phyloP scores from a whole-genome alignment of 2,888 invertebrate species.

The Eupithecia subumbrata region DNA sequence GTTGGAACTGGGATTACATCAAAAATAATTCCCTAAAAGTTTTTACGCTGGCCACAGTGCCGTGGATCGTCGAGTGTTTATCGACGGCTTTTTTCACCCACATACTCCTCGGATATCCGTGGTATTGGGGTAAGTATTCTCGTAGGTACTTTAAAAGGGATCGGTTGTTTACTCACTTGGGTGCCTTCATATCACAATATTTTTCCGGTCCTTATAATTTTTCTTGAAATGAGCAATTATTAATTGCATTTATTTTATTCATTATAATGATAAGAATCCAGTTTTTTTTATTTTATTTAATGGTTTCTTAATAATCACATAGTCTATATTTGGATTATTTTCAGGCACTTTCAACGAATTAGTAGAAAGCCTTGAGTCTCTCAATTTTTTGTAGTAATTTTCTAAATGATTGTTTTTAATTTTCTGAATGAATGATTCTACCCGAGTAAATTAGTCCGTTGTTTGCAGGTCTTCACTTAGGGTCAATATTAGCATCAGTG shows the following conservation, averaged over 20 bases:
- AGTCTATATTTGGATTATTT: neutral
- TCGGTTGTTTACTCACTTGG: neutral
- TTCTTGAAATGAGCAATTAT: neutral
- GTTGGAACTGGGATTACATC: conserved; percentile 81
- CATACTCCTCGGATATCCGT: conserved; percentile 74
- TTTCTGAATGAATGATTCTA: neutral
- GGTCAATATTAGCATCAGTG: conserved; percentile 94
- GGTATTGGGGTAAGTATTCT: conserved; percentile 78
- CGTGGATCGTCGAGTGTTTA: conserved; percentile 79
- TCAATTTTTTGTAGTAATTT: neutral
- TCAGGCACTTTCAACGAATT: neutral
- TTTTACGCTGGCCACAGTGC: conserved; percentile 78
- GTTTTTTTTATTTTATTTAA: too few relatives aligned
- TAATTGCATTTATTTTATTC: neutral
- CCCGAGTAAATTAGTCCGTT: neutral
- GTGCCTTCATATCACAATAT: neutral
- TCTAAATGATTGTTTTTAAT: too few relatives aligned
- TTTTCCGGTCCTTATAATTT: neutral
- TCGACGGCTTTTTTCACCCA: conserved; percentile 72
- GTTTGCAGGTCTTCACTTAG: conserved; percentile 87
- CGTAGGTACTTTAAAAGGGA: conserved; percentile 10
- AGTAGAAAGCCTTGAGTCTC: neutral
- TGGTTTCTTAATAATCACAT: too few relatives aligned
- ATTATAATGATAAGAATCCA: neutral
- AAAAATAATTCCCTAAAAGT: conserved; percentile 77